These are phyloP conservation scores for Elachura formosa DNA, from an alignment of 2,113 vertebrate species.

Conservation along the genomic window DNA sequence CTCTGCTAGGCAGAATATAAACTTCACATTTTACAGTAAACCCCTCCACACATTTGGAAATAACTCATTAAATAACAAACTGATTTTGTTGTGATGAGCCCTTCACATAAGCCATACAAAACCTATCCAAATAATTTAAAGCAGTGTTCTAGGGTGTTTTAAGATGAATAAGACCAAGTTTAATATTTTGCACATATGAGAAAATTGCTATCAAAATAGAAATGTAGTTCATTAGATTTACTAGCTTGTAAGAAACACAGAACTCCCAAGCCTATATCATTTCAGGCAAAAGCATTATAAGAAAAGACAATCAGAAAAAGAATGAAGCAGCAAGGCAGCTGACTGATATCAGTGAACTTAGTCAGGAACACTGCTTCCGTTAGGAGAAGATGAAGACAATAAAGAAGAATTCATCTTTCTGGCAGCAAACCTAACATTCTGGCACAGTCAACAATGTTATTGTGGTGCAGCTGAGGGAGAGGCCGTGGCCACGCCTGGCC, in stretches of 20 bases:
- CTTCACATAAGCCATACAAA: not conserved
- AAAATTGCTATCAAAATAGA: not conserved
- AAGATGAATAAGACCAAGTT: not conserved
- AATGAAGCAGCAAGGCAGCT: constrained; percentile 27
- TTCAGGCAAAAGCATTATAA: constrained; percentile 34
- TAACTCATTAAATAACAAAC: not conserved
- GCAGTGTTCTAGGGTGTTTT: not conserved
- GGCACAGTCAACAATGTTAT: not conserved
- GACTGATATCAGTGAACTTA: not conserved
- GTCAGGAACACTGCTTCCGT: not conserved
- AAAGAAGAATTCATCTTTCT: constrained; percentile 35
- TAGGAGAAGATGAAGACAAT: constrained; percentile 41
- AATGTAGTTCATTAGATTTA: constrained; percentile 33
- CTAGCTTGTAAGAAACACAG: constrained; percentile 10
- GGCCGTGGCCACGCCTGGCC: not conserved
- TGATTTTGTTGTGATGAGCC: not conserved
- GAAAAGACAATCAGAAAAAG: constrained; percentile 26
- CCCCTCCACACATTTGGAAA: not conserved
- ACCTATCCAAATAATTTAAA: not conserved
- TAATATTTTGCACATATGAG: not conserved
- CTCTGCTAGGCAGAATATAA: constrained; percentile 19
- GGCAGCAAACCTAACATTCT: constrained; percentile 37
- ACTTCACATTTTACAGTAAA: constrained; percentile 18
- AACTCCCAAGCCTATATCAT: constrained; percentile 29
- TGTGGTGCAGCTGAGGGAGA: not conserved